Conservation (phyloP, 1,140 invertebrate species). For the Charaxes varanes region DNA sequence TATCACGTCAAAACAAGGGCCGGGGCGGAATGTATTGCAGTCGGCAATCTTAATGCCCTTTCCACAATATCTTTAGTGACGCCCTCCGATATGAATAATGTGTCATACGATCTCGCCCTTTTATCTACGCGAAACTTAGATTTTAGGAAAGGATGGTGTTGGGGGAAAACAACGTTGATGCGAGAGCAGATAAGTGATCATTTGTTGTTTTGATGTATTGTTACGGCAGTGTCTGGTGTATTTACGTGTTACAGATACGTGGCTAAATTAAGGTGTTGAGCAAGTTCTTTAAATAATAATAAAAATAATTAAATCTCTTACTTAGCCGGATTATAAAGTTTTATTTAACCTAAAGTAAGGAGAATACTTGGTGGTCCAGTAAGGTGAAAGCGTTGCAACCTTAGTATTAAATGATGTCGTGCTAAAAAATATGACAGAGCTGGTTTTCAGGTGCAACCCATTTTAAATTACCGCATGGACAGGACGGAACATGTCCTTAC, state of each 20-base stretch:
- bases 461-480: too few species aligned
- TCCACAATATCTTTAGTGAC: conserved; percentile 69
- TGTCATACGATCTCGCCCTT: conserved; percentile 58
- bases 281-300: background rate
- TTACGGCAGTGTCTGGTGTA: too few species aligned
- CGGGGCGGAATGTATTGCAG: conserved; percentile 64
- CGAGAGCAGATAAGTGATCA: conserved; percentile 13
- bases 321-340: too few species aligned
- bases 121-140: conserved; percentile 35
- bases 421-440: too few species aligned
- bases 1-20: conserved; percentile 68
- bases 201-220: conserved; percentile 10
- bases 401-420: too few species aligned
- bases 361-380: too few species aligned
- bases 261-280: background rate
- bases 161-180: conserved; percentile 8
- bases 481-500: too few species aligned
- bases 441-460: too few species aligned
- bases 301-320: too few species aligned
- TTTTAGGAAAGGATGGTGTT: conserved; percentile 15
- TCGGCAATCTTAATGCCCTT: conserved; percentile 69
- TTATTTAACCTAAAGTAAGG: too few species aligned
- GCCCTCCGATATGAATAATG: conserved; percentile 70
- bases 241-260: too few species aligned
- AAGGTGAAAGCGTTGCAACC: too few species aligned